Percentiles rank a stretch among this genome's conserved stretches.
phyloP scores from a whole-genome alignment of 2,797 vertebrate genomes.

The Helarctos malayanus region DNA sequence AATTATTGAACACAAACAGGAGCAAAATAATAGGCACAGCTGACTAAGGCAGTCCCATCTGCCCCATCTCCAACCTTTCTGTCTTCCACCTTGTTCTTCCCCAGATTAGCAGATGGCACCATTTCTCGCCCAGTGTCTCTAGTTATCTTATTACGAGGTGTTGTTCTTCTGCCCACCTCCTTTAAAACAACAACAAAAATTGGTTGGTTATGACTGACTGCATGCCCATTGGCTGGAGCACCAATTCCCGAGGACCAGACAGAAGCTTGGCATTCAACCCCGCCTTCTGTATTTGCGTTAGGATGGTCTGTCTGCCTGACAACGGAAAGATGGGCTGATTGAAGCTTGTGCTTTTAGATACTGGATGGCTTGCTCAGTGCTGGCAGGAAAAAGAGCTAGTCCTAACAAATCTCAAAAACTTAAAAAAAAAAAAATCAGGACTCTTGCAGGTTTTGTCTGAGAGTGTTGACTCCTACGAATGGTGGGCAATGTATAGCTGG shows the following conservation, averaged over 20 bases:
- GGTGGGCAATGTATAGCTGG: not conserved
- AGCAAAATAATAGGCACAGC: slow-evolving; percentile 57
- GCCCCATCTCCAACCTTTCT: slow-evolving; percentile 48
- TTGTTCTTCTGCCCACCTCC: slow-evolving; percentile 65
- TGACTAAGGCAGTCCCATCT: slow-evolving; percentile 55
- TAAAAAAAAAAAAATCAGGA: not conserved
- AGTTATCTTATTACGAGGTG: slow-evolving; percentile 8
- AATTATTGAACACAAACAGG: slow-evolving; percentile 26
- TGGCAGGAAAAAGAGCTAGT: not conserved
- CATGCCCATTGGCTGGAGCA: slow-evolving; percentile 15
- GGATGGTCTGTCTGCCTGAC: not conserved
- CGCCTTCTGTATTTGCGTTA: slow-evolving; percentile 27
- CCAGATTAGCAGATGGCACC: slow-evolving; percentile 65
- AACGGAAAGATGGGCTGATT: slow-evolving; percentile 36
- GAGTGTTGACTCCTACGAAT: not conserved
- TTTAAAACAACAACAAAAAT: slow-evolving; percentile 55
- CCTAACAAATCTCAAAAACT: not conserved
- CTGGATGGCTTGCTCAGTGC: not conserved
- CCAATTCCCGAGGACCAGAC: slow-evolving; percentile 53
- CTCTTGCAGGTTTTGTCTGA: slow-evolving; percentile 11
- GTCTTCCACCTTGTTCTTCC: not conserved
- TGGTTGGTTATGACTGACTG: not conserved
- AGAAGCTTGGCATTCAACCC: slow-evolving; percentile 42
- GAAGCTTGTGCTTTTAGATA: slow-evolving; percentile 18
- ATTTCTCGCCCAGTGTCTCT: slow-evolving; percentile 53